phyloP scores from a whole-genome alignment of 1,140 invertebrate species.

The Drosophila leontia region DNA sequence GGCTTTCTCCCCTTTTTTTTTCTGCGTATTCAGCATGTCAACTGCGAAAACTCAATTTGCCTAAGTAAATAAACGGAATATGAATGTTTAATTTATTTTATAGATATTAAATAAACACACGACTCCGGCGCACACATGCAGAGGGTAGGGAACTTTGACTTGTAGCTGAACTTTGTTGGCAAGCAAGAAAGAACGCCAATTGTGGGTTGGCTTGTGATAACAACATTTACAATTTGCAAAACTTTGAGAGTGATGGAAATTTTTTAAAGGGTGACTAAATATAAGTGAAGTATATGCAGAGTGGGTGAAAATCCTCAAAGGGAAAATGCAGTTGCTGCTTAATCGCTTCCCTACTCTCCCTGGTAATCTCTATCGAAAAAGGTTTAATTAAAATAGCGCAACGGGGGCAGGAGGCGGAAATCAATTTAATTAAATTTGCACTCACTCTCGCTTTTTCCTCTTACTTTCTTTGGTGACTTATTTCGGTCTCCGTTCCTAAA shows the following conservation, averaged over 20 bases:
- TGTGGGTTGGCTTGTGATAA: conserved; percentile 51
- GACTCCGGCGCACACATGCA: conserved; percentile 26
- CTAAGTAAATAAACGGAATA: conserved; percentile 83
- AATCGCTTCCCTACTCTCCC: conserved; percentile 3
- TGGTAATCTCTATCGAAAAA: conserved; percentile 28
- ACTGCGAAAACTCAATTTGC: conserved; percentile 81
- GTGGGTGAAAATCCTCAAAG: conserved; percentile 3
- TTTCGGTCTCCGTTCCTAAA: conserved; percentile 10
- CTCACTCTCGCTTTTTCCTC: conserved; percentile 34
- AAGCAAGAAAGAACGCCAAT: conserved; percentile 43
- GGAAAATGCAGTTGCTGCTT: conserved; percentile 19
- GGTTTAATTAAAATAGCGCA: conserved; percentile 41
- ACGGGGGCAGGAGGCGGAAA: conserved; percentile 14
- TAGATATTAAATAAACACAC: conserved; percentile 82
- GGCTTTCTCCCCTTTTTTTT: conserved; percentile 39
- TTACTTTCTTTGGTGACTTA: conserved; percentile 31
- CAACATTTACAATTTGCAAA: conserved; percentile 65
- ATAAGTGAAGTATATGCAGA: neutral
- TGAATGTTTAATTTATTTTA: conserved; percentile 83
- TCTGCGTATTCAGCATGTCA: conserved; percentile 72
- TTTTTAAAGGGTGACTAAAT: conserved; percentile 14
- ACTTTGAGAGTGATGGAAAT: conserved; percentile 24
- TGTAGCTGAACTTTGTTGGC: conserved; percentile 39
- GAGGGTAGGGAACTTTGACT: conserved; percentile 51
- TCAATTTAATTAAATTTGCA: conserved; percentile 56